These are phyloP conservation scores for Propithecus deckenii DNA, from an alignment of 2,797 vertebrate species.

Conservation along the genomic window DNA sequence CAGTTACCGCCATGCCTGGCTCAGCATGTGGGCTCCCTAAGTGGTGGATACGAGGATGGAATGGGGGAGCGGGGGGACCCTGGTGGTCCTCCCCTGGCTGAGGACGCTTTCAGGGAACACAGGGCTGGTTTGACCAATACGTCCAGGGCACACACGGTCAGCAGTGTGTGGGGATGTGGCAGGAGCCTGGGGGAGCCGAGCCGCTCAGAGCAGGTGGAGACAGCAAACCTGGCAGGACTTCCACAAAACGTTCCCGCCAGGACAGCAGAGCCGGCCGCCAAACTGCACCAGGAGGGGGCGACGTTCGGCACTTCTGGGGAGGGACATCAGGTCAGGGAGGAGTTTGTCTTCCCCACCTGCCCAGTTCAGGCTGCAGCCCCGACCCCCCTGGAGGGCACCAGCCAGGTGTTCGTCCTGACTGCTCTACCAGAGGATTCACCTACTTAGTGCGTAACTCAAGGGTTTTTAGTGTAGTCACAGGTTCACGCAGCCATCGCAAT, in stretches of 20 bases:
- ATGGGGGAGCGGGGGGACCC: too few species aligned
- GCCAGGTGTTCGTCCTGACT: too few species aligned
- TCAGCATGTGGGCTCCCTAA: background rate
- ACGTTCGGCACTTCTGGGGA: background rate
- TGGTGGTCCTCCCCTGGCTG: too few species aligned
- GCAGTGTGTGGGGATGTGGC: accelerated
- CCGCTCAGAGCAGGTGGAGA: background rate
- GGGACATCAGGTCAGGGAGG: background rate
- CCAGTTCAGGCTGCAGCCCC: too few species aligned
- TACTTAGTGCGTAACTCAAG: accelerated
- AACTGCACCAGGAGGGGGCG: accelerated
- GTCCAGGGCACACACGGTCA: accelerated
- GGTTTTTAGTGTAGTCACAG: background rate
- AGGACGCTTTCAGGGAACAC: accelerated
- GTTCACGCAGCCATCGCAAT: too few species aligned
- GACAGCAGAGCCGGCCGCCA: too few species aligned
- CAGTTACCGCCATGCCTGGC: accelerated
- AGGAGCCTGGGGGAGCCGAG: accelerated
- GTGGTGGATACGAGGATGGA: background rate
- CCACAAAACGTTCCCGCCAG: background rate
- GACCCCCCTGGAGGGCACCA: background rate
- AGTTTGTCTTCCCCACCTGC: background rate
- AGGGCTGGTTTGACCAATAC: background rate
- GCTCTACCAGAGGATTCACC: background rate
- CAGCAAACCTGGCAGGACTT: accelerated